Evolutionary conservation across 35 echinoderm and acorn worm species (phyloP).

Genomic region (Amphiura filiformis): DNA sequence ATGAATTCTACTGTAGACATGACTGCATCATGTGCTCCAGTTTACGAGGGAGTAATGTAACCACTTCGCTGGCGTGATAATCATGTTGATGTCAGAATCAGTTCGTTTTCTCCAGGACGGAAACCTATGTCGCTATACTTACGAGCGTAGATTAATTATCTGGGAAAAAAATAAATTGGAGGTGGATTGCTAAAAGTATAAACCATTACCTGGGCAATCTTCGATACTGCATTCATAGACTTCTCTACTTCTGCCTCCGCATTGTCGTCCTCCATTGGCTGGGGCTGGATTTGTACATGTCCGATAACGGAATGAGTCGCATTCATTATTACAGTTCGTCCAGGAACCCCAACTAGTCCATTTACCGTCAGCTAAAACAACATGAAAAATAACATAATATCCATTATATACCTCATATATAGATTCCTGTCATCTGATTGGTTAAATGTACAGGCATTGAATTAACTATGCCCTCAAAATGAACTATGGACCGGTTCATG

Average conservation of each 20-base stretch:
- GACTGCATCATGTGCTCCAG: background rate
- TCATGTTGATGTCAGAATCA: background rate
- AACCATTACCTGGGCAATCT: constrained; percentile 74
- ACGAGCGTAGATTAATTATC: background rate
- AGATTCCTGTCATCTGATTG: no score
- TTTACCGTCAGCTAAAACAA: constrained; percentile 51
- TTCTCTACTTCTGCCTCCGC: constrained; percentile 18
- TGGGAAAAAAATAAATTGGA: background rate
- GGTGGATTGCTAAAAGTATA: background rate
- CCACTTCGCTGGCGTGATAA: no score
- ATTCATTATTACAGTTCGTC: constrained; percentile 68
- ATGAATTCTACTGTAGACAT: no score
- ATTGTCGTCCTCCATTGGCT: constrained; percentile 52
- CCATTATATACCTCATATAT: no score
- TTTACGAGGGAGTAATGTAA: background rate
- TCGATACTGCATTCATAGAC: constrained; percentile 54
- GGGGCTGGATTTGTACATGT: constrained; percentile 69
- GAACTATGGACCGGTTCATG: no score
- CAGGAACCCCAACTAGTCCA: constrained; percentile 50
- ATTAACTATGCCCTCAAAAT: no score
- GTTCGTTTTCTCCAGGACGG: background rate
- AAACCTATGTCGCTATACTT: background rate
- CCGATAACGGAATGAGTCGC: constrained; percentile 64
- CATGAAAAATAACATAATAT: no score
- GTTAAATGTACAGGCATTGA: no score